Conservation (phyloP, 1,140 invertebrate genomes). For the Trissolcus basalis region DNA sequence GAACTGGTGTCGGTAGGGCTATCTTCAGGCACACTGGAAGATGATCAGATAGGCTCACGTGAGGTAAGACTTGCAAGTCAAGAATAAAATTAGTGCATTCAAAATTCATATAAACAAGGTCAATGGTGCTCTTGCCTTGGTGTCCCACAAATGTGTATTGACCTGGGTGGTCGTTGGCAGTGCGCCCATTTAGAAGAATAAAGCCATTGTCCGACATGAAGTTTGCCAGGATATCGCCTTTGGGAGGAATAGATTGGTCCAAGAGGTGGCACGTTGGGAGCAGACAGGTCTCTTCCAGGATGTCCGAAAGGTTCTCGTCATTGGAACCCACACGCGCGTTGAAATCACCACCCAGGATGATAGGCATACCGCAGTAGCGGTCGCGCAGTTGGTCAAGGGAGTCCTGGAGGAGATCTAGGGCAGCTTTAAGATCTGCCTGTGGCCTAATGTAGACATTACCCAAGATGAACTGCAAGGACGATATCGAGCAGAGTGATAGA, state of each 20-base stretch:
- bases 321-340: not conserved
- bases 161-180: not conserved
- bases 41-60: not conserved
- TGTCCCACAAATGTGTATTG: not conserved
- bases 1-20: not conserved
- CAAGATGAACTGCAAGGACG: too few species aligned
- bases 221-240: not conserved
- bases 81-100: not conserved
- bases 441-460: not conserved
- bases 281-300: not conserved
- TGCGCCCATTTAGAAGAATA: not conserved
- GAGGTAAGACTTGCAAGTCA: not conserved
- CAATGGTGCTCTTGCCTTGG: slow-evolving; percentile 1
- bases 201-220: not conserved
- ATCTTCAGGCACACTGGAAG: not conserved
- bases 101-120: not conserved
- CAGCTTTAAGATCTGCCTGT: not conserved
- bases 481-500: too few species aligned
- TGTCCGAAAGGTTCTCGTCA: not conserved
- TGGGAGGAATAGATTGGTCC: not conserved
- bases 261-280: not conserved
- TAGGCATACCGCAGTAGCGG: not conserved
- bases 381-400: not conserved
- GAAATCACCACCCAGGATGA: not conserved
- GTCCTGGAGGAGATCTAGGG: not conserved